Conservation (phyloP, 2,797 vertebrate species). For the Bufotes viridis region DNA sequence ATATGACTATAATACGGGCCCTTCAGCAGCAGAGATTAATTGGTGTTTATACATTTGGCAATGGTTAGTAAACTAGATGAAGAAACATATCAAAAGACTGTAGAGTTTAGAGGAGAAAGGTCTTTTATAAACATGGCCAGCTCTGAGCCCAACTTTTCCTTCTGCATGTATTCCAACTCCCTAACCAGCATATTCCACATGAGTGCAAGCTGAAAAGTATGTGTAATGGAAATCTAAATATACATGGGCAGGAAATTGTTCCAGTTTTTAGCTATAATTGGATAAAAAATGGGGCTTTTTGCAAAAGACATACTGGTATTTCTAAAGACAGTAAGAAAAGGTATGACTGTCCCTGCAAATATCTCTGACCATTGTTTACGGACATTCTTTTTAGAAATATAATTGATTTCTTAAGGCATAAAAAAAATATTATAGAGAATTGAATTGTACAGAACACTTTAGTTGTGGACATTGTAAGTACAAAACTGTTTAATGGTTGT, state of each 20-base stretch:
- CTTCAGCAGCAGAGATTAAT: slow-evolving; percentile 35
- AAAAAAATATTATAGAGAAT: too few relatives aligned
- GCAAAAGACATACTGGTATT: not conserved
- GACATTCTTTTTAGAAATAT: too few relatives aligned
- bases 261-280: not conserved
- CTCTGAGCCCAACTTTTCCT: slow-evolving; percentile 31
- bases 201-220: slow-evolving; percentile 27
- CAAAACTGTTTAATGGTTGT: too few relatives aligned
- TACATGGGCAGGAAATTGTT: not conserved
- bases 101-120: slow-evolving; percentile 35
- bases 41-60: slow-evolving; percentile 56
- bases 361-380: too few relatives aligned
- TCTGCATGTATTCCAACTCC: slow-evolving; percentile 24
- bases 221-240: slow-evolving; percentile 43
- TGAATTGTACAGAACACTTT: too few relatives aligned
- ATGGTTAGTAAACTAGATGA: slow-evolving; percentile 50
- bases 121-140: slow-evolving; percentile 48
- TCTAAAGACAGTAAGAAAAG: too few relatives aligned
- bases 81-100: slow-evolving; percentile 55
- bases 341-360: too few relatives aligned
- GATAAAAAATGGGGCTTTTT: not conserved
- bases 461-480: too few relatives aligned
- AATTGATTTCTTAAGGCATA: too few relatives aligned
- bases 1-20: slow-evolving; percentile 1
- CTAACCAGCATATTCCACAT: slow-evolving; percentile 19